phyloP scores from a whole-genome alignment of 2,888 invertebrate species.

The Caenorhabditis wallacei region DNA sequence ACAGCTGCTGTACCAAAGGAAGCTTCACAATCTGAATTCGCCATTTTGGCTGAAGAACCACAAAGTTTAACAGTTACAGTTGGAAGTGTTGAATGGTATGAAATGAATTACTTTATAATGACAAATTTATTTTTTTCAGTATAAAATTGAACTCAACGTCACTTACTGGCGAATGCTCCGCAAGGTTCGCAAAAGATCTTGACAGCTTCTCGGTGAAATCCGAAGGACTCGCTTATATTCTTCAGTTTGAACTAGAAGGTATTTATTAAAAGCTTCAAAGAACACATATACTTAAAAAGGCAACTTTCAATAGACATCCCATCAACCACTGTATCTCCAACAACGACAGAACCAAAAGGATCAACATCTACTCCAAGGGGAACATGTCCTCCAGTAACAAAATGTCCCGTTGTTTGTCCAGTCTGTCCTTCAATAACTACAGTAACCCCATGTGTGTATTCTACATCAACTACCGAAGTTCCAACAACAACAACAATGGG shows the following conservation, averaged over 20 bases:
- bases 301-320: background rate
- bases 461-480: constrained; percentile 9
- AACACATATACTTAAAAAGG: background rate
- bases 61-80: background rate
- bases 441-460: background rate
- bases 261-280: background rate
- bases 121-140: too few relatives aligned
- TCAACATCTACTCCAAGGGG: background rate
- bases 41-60: too few relatives aligned
- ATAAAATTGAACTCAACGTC: too few relatives aligned
- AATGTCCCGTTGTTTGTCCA: background rate
- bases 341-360: background rate
- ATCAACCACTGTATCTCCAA: background rate
- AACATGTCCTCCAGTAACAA: constrained; percentile 8
- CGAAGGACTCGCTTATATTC: background rate
- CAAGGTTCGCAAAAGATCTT: too few relatives aligned
- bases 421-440: constrained; percentile 1
- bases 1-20: background rate
- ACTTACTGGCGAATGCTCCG: too few relatives aligned
- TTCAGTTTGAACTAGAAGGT: constrained; percentile 35
- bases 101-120: too few relatives aligned
- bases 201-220: too few relatives aligned
- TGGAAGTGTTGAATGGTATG: too few relatives aligned
- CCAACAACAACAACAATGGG: constrained; percentile 20
- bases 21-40: too few relatives aligned